phyloP scores from a whole-genome alignment of 1,140 invertebrate species.

The Drosophila yakuba region DNA sequence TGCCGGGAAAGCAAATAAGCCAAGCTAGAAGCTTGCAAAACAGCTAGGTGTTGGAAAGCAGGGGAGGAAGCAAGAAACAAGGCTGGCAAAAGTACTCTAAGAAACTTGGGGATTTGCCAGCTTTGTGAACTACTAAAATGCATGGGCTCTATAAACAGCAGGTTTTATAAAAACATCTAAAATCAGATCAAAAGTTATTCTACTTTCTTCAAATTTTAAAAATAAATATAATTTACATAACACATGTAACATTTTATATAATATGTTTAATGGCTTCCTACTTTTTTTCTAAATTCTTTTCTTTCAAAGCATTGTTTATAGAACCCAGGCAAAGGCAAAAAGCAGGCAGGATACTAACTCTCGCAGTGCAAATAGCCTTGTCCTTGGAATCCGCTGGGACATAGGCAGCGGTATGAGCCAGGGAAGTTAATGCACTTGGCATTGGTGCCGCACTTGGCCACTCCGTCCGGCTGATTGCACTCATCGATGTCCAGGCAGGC shows the following conservation, averaged over 20 bases:
- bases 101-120: slow-evolving; percentile 3
- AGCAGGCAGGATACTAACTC: slow-evolving; percentile 89
- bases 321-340: slow-evolving; percentile 27
- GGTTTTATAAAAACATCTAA: too few species aligned
- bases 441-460: slow-evolving; percentile 90
- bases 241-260: too few species aligned
- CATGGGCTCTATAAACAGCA: slow-evolving; percentile 2
- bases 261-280: too few species aligned
- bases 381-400: slow-evolving; percentile 93
- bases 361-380: slow-evolving; percentile 94
- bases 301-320: background rate
- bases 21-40: slow-evolving; percentile 36
- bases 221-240: too few species aligned
- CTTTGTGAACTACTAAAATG: background rate
- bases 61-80: slow-evolving; percentile 15
- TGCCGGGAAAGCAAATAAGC: slow-evolving; percentile 43
- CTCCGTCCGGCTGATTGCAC: slow-evolving; percentile 89
- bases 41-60: slow-evolving; percentile 36
- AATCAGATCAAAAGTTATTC: too few species aligned
- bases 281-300: too few species aligned
- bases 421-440: slow-evolving; percentile 96
- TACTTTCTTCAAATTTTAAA: too few species aligned
- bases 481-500: slow-evolving; percentile 89
- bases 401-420: slow-evolving; percentile 96
- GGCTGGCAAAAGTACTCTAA: background rate